Evolutionary conservation across 2,888 invertebrate genomes (phyloP), one percentile per base, ranked within the genome.

Genomic region (Drosophila fulvimacula): DNA sequence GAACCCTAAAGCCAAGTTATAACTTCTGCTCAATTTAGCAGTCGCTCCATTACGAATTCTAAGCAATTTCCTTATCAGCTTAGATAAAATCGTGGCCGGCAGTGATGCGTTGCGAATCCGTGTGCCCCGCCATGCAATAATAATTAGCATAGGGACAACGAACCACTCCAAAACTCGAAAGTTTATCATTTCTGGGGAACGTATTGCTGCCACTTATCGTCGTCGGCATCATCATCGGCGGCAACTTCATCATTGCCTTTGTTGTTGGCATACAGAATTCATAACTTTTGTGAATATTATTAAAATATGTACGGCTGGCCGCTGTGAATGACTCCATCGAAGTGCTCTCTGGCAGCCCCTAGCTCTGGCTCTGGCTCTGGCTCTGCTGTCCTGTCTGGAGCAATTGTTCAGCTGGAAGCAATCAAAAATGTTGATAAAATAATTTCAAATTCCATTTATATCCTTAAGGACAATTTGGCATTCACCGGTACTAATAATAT

Each of bases 401-500:
- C 87, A 81, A 81, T 89, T 89, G 89, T 86, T 86, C 88, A 73
- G 81, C 83, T 89, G 86, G 73, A 88, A 82, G 90, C 87, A 87
- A 87, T 87, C 90, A 90, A 86, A 88, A 88, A 87, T 89, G 88
- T 81, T 87, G 89, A 87, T 90, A 90, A 85, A 89, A 89, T 88
- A 89, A 87, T 90, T 89, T 87, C 73, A 83, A 88, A 88, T 90
- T 88, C 87, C 77, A 81, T 90, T 90, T 84, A 82, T 84, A 88
- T 86, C 80, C 89, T 90, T 81, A 86, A 88, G 90, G 87, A 90
- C 84, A 89, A 90, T 90, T 89, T 88, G 86, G 71, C 81, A 83
- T 89, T 79, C 82, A 88, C 85, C 82, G 82, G 75, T 87, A 74
- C 85, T 89, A 89, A 85, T 87, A 85, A 87, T 81, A 85, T 84